Evolutionary conservation across 2,888 invertebrate species (phyloP).

Genomic region (Cetonia aurata): DNA sequence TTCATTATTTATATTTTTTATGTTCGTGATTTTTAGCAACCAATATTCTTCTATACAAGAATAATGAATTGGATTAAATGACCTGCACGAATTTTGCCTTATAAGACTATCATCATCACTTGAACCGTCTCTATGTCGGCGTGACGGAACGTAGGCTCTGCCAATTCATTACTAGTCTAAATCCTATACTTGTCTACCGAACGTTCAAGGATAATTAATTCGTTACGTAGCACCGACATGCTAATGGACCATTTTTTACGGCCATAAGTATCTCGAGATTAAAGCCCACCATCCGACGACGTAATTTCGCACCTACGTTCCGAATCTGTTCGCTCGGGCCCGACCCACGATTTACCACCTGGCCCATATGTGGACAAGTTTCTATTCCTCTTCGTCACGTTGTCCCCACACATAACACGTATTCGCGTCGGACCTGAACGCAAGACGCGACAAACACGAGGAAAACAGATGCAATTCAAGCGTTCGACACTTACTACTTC

Average conservation of each 20-base stretch:
- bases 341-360: constrained; percentile 47
- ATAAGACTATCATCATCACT: constrained; percentile 1
- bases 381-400: constrained; percentile 27
- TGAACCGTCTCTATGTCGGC: neutral
- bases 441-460: constrained; percentile 1
- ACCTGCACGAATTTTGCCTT: neutral
- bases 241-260: constrained; percentile 20
- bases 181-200: neutral
- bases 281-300: constrained; percentile 11
- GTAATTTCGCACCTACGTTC: constrained; percentile 26
- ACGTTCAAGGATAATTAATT: constrained; percentile 35
- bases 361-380: constrained; percentile 49
- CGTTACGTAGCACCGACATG: constrained; percentile 32
- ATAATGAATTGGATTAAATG: no score
- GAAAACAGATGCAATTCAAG: constrained; percentile 29
- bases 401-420: neutral
- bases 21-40: no score
- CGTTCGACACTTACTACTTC: constrained; percentile 12
- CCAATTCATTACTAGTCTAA: constrained; percentile 20
- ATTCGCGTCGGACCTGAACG: neutral
- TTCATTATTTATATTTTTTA: no score
- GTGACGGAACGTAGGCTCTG: constrained; percentile 15
- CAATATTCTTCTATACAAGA: no score
- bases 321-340: constrained; percentile 1
- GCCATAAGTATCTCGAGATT: constrained; percentile 30